Base-by-base conservation (phyloP, 92 coral and sea anemone species). In the Pocillopora meandrina region DNA sequence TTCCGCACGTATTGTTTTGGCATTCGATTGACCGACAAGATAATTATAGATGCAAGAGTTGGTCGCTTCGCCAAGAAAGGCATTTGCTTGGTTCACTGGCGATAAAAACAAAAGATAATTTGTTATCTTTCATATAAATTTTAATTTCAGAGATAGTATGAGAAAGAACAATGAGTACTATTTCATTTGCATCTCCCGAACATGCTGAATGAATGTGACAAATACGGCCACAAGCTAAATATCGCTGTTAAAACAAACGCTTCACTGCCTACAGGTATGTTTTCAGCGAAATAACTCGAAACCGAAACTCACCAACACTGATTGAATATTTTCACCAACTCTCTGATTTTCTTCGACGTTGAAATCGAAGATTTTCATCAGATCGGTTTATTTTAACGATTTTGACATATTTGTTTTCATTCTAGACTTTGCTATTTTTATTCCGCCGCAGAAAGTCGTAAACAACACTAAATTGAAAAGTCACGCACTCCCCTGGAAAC, bases 61-160 rank as follows among this genome's bases (percentile, higher is more conserved):
- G 64, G 68, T 70, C 69, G 59, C 57, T 55, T 49, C 16, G 60
- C 61, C 19, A 60, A 57, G 70, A 36, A 21, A 81, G 75, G 71
- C 70, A 68, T 69, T 69, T 70, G 77, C 62, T 70, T 9, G 74
- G 55, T 70, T 70, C 18, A 16, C 2, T 70, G 12, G 58, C 17
- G 67, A 55, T 12, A 60, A 81, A 81, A 81, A 71, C 77, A 81
- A 81, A 81, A 61, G 85, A 81, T 70, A 56, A 70, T 81, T 56
- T 78, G 62, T 56, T 65, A 58, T 71, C 57, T 56, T 65, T 36
- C 69, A 61, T 42, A 81, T 67, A 19, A 81, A 61, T 81, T 71
- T 81, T 33, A 71, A 81, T 81, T 57, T 81, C 57, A 35, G 68
- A 70, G 52, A 69, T 34, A 26, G 34, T 66, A 68, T 60, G 78